Evolutionary conservation across 2,797 vertebrate genomes (phyloP), one percentile per base, ranked within the genome.

Genomic region (Diplodus puntazzo): DNA sequence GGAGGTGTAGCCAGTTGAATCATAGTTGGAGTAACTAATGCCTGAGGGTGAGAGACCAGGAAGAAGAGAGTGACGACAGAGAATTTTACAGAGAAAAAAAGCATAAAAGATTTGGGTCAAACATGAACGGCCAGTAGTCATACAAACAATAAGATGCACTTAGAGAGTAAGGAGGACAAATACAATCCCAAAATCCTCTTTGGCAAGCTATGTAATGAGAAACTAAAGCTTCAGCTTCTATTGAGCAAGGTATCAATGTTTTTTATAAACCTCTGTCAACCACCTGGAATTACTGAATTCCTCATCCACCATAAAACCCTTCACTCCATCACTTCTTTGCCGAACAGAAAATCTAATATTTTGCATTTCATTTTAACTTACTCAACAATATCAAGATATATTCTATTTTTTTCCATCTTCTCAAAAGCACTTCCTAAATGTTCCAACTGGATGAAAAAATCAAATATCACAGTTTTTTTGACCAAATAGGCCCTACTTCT

Each of bases 1-100:
- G 14, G 93, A 89, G 16, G 92, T 93, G 83, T 95, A 96, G 61
- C 87, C 90, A 4, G 86, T 80, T 1, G 91, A 79, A 3, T 96
- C 94, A 46, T 94, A 96, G 82, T 58, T 87, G 4, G 91, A 89
- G 86, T 95, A 96, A 86, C 70, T 94, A 30, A 95, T 88, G 79
- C 95, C 96, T 96, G 81, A 80, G 77, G 69, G 62, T n/a, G 58
- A 81, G 61, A 79, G 39, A 73, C 45, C 49, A 72, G 62, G 14
- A 80, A 39, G 30, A 78, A 46, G 14, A 77, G 10, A 30, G 55
- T 9, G 61, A 73, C 48, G 30, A 79, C 27, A 34, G 23, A 75
- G 52, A 21, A 18, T 74, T 65, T 58, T 17, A 50, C 25, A 70
- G 54, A 69, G 68, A 73, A 76, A 17, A 61, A 72, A 71, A 69